Conservation (phyloP, 2,888 invertebrate species). For the Onchidella celtica region DNA sequence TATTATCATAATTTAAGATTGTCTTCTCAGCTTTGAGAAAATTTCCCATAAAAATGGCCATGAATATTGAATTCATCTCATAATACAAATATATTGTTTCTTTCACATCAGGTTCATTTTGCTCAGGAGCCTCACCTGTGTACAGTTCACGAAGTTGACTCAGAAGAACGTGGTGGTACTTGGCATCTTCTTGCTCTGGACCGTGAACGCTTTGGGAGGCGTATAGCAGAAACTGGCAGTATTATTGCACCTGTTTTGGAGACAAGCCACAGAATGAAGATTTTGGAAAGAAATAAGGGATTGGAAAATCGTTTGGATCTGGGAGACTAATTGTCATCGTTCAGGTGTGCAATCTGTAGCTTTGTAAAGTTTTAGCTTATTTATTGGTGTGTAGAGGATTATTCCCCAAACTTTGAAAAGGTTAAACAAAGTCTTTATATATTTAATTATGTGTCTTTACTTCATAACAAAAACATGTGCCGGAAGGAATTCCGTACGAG, state of each 20-base stretch:
- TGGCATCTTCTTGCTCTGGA: slow-evolving; percentile 41
- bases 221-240: slow-evolving; percentile 13
- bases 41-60: not conserved
- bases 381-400: no score
- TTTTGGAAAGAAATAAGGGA: not conserved
- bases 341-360: no score
- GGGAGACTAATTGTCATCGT: no score
- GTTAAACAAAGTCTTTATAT: no score
- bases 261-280: slow-evolving; percentile 12
- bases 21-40: no score
- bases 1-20: no score
- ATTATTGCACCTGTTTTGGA: slow-evolving; percentile 28
- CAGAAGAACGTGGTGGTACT: slow-evolving; percentile 34
- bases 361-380: no score
- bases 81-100: not conserved
- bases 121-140: slow-evolving; percentile 10
- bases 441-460: no score
- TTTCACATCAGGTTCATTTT: slow-evolving; percentile 32
- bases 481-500: no score
- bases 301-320: not conserved
- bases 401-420: no score
- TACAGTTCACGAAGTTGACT: slow-evolving; percentile 28
- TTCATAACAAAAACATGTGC: no score
- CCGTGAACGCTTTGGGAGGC: slow-evolving; percentile 36
- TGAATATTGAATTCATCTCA: not conserved